phyloP scores from a whole-genome alignment of 2,113 vertebrate genomes.

The Ellobius talpinus region DNA sequence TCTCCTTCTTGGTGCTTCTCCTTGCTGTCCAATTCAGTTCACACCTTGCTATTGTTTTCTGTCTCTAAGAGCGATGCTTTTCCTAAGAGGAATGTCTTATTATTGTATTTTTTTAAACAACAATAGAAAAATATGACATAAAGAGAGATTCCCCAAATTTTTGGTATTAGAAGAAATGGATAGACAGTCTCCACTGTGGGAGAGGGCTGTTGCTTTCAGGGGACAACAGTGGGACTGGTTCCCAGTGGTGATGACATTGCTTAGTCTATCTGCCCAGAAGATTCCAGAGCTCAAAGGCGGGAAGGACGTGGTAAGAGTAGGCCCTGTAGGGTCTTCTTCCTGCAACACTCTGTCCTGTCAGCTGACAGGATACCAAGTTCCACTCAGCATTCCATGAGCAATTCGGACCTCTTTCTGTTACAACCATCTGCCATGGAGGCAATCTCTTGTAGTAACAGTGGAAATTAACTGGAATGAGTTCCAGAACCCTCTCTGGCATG shows the following conservation, averaged over 20 bases:
- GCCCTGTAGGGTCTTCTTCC: not conserved
- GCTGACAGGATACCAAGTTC: not conserved
- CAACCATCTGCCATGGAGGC: not conserved
- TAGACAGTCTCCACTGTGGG: not conserved
- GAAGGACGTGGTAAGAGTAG: not conserved
- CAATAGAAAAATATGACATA: not conserved
- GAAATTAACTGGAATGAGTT: conserved; percentile 11
- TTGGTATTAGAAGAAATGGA: not conserved
- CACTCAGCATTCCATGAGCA: not conserved
- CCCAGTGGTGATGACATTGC: not conserved
- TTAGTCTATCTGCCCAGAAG: not conserved
- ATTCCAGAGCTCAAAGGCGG: not conserved
- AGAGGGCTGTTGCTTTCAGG: not conserved
- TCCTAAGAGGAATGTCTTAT: not conserved
- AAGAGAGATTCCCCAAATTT: not conserved
- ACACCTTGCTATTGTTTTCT: not conserved
- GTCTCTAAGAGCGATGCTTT: not conserved
- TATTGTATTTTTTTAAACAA: not conserved
- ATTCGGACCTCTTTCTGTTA: not conserved
- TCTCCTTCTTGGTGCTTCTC: conserved; percentile 41
- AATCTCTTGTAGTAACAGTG: not conserved
- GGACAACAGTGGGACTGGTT: not conserved
- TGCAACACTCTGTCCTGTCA: not conserved
- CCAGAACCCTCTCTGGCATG: not conserved
- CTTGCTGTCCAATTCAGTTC: not conserved